These are phyloP conservation scores for Abscondita cerata DNA, from an alignment of 2,888 invertebrate genomes.

Conservation along the genomic window DNA sequence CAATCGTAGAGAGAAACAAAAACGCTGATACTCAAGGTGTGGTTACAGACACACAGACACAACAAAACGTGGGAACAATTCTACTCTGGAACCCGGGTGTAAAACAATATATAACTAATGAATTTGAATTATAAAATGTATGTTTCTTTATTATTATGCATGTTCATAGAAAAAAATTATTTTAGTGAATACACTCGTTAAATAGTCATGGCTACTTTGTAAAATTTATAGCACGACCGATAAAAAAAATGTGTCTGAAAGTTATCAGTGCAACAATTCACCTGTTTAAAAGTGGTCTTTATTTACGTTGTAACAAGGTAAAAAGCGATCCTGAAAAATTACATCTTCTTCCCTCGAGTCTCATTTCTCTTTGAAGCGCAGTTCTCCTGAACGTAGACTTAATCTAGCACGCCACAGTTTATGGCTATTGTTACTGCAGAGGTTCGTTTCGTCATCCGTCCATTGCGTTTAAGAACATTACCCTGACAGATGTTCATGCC, in stretches of 20 bases:
- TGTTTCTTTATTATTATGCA: too few species aligned
- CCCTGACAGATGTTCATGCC: slow-evolving; percentile 48
- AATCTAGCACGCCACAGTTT: slow-evolving; percentile 42
- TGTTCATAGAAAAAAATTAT: too few species aligned
- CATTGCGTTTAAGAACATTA: slow-evolving; percentile 48
- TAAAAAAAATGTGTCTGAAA: slow-evolving; percentile 2
- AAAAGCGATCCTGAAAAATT: slow-evolving; percentile 37
- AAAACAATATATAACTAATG: too few species aligned
- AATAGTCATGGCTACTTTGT: too few species aligned
- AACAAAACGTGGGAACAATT: too few species aligned
- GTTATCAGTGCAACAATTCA: slow-evolving; percentile 32
- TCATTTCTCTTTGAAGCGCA: slow-evolving; percentile 34
- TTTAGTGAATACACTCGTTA: too few species aligned
- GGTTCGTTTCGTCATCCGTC: slow-evolving; percentile 49
- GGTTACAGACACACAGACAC: too few species aligned
- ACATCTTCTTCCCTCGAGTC: slow-evolving; percentile 30
- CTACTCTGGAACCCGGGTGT: too few species aligned
- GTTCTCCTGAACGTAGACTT: slow-evolving; percentile 45
- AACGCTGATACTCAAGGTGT: too few species aligned
- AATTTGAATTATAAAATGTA: too few species aligned
- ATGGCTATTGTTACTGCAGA: slow-evolving; percentile 41
- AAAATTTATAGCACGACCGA: background rate
- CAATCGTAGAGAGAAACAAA: too few species aligned
- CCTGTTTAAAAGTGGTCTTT: slow-evolving; percentile 31
- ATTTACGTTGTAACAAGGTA: slow-evolving; percentile 37